Evolutionary conservation across 2,113 vertebrate species (phyloP), one percentile per base, ranked within the genome.

Genomic region (Chunga burmeisteri): DNA sequence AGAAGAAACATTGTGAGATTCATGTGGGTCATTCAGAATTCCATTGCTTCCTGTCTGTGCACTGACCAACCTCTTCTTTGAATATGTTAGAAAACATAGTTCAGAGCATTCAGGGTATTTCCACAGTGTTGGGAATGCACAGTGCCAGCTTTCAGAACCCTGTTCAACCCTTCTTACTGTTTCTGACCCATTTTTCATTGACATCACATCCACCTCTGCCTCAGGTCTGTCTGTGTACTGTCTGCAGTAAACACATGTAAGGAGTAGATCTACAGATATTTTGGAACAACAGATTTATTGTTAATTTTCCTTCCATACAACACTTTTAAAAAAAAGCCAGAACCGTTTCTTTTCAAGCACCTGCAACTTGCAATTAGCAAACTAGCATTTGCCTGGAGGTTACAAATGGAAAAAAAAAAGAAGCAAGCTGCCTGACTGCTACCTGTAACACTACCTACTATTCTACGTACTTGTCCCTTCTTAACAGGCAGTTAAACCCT

Each of bases 341-440:
- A 84, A 49, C 16, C 32, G 5, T 16, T 87, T 81, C 7, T 68
- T 90, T 84, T 61, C 26, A 73, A 13, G 9, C 4, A 46, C 1
- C 10, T 19, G 2, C 10, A 80, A 46, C 55, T 21, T 59, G 19
- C 29, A 80, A 44, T 72, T 80, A 77, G 7, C 10, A 70, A 84
- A 46, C 4, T 29, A 71, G 1, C 3, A 30, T 59, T 94, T 65
- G 10, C 26, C 59, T 68, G 16, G 14, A 79, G 16, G n/a, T 30
- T 70, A 10, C 7, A 29, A 73, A 7, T 4, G 3, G 2, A 1
- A 3, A 16, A 34, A 36, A 23, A 17, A 6, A 15, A 52, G 7
- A 11, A 67, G 20, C 14, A 79, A 70, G 7, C 6, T 63, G 29
- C 29, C 23, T 59, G 40, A 30, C n/a, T 65, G 10, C 16, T 62